Percentiles rank a stretch among this genome's conserved stretches.
Evolutionary conservation across 2,888 invertebrate species (phyloP).

Genomic region (Autographa gamma): DNA sequence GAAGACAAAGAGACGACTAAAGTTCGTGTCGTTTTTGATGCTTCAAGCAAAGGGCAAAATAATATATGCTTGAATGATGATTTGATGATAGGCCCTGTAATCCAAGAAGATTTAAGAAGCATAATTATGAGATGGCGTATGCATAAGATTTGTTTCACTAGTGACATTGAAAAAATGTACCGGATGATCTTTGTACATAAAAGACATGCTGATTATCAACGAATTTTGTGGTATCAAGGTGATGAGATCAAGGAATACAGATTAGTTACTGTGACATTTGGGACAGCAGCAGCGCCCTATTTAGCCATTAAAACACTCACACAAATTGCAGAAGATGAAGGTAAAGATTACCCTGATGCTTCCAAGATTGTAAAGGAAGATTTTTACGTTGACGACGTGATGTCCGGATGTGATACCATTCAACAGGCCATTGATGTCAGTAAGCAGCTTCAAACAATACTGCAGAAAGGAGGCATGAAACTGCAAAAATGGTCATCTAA

Average conservation of each 20-base stretch:
- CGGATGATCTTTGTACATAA: constrained; percentile 20
- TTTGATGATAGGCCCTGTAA: constrained; percentile 49
- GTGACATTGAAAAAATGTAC: constrained; percentile 62
- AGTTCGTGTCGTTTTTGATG: constrained; percentile 51
- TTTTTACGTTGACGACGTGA: not conserved
- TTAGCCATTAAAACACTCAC: constrained; percentile 13
- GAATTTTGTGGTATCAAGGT: constrained; percentile 10
- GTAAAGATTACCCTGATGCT: constrained; percentile 8
- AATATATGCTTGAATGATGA: constrained; percentile 52
- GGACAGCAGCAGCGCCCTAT: constrained; percentile 18
- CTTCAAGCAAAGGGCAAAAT: constrained; percentile 24
- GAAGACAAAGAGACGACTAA: constrained; percentile 51
- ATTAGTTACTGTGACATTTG: constrained; percentile 15
- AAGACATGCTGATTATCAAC: constrained; percentile 19
- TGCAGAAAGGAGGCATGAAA: constrained; percentile 1
- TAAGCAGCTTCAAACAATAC: not conserved
- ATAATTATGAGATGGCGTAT: constrained; percentile 56
- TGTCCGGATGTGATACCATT: not conserved
- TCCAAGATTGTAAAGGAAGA: not conserved
- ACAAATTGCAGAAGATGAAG: constrained; percentile 23
- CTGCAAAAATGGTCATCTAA: constrained; percentile 23
- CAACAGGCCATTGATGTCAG: constrained; percentile 7
- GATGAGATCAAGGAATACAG: constrained; percentile 15
- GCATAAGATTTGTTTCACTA: constrained; percentile 49
- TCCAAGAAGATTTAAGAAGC: constrained; percentile 52